phyloP scores from a whole-genome alignment of 2,888 invertebrate species.

The Rhogogaster chlorosoma region DNA sequence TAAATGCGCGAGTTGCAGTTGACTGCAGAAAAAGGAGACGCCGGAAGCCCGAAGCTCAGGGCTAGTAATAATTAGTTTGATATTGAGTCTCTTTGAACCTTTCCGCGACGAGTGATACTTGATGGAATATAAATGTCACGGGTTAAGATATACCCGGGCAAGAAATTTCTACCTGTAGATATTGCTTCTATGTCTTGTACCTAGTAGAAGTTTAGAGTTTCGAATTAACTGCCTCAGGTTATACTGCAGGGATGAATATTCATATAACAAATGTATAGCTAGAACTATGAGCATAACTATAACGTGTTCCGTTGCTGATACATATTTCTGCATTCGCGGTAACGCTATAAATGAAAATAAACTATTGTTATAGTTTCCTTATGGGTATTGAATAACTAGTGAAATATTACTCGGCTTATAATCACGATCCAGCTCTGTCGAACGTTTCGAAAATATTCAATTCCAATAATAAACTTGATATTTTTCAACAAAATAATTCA shows the following conservation, averaged over 20 bases:
- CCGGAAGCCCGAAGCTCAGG: not conserved
- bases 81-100: conserved; percentile 10
- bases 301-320: not conserved
- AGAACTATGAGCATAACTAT: too few relatives aligned
- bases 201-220: not conserved
- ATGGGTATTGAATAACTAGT: not conserved
- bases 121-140: not conserved
- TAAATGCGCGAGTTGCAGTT: not conserved
- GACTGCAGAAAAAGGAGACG: not conserved
- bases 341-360: not conserved
- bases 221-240: not conserved
- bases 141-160: not conserved
- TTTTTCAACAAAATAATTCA: not conserved
- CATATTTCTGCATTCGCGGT: not conserved
- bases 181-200: not conserved
- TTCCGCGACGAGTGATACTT: not conserved
- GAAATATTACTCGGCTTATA: not conserved
- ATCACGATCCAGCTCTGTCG: not conserved
- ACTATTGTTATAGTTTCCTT: not conserved
- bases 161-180: not conserved
- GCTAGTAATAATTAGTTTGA: conserved; percentile 7
- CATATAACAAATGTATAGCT: not conserved
- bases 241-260: not conserved
- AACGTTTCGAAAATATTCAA: not conserved
- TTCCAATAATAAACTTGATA: not conserved